Evolutionary conservation across 2,113 vertebrate species (phyloP).

Genomic region (Kryptolebias marmoratus): DNA sequence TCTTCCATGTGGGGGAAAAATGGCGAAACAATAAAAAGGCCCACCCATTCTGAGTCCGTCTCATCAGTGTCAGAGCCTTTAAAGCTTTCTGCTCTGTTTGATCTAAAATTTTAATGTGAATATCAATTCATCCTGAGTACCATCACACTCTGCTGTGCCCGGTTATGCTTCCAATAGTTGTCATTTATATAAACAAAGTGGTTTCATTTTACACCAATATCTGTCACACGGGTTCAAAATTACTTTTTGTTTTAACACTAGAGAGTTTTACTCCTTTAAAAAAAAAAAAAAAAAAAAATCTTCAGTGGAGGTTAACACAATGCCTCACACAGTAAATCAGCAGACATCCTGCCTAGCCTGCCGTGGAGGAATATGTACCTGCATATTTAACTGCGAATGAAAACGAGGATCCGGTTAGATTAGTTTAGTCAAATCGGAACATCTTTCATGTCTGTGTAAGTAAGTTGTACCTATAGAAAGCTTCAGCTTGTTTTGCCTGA

Average conservation of each 20-base stretch:
- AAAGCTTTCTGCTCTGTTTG: background rate
- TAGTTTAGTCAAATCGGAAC: background rate
- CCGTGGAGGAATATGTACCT: background rate
- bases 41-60: background rate
- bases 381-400: background rate
- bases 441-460: background rate
- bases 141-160: background rate
- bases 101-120: background rate
- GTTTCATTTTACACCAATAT: background rate
- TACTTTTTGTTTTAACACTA: background rate
- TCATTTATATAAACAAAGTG: background rate
- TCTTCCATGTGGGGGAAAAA: background rate
- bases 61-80: background rate
- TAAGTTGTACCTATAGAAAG: too few relatives aligned
- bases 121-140: background rate
- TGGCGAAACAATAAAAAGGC: background rate
- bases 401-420: background rate
- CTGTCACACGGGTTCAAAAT: background rate
- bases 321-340: background rate
- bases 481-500: too few relatives aligned
- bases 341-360: background rate
- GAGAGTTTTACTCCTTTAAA: background rate
- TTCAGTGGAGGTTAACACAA: background rate
- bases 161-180: background rate
- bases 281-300: too few relatives aligned